Evolutionary conservation across 1,140 invertebrate genomes (phyloP), one percentile per base, ranked within the genome.

Genomic region (Drosophila dunni): DNA sequence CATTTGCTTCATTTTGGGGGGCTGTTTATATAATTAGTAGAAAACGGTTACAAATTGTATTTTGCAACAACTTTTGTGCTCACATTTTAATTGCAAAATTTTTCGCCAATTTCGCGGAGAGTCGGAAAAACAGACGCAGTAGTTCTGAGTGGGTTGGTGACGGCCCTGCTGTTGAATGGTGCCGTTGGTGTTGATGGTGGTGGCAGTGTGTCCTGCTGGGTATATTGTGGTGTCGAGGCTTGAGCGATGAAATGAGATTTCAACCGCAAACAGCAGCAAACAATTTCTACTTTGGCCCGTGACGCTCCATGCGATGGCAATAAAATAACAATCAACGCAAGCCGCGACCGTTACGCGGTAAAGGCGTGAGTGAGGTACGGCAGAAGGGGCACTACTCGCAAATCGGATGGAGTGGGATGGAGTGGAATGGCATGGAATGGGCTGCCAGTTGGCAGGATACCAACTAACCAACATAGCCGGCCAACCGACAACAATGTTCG

Each of bases 291-390:
- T 85, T 79, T 71, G 58, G 66, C 60, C 81, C 67, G 71, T 75
- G 78, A 84, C 76, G 74, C 68, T 84, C 81, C 65, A 69, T 75
- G 80, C 73, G 66, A 78, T 76, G 70, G 78, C 79, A 85, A 85
- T 85, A 85, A 85, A 85, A 85, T 85, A 81, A 85, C 81, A 85
- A 85, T 86, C 81, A 85, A 86, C 81, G 82, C 82, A 86, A 86
- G 81, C 81, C 81, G 81, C 75, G 82, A 60, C 83, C 53, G 44
- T 64, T 54, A 33, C 70, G 70, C 48, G 70, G 70, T 68, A 68
- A 73, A 60, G 64, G 64, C 64, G 56, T 61, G 48, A 71, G 13
- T 38, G 17, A 15, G 29, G 40, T 9, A 29, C 15, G 45, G 45
- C 11, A 34, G 24, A 42, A 29, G 63, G 45, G 33, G 33, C 2